Evolutionary conservation across 1,140 invertebrate species (phyloP).

Genomic region (Bombus turneri): DNA sequence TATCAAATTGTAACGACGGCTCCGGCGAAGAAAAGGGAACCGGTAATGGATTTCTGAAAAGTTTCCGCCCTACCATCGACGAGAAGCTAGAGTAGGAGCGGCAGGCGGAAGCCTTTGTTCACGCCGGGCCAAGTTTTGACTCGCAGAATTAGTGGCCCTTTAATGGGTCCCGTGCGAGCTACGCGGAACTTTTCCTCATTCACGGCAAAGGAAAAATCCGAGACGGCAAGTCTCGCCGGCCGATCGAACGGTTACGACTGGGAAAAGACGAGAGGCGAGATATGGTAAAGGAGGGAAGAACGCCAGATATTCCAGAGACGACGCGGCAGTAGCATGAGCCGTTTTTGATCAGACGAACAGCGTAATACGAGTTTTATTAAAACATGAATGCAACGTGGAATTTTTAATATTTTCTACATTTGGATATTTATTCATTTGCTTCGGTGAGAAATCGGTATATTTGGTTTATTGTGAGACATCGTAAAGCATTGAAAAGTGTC

Average conservation of each 20-base stretch:
- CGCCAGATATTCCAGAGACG: not conserved
- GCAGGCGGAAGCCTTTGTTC: slow-evolving; percentile 45
- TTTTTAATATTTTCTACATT: not conserved
- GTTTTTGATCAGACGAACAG: slow-evolving; percentile 4
- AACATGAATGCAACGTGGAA: not conserved
- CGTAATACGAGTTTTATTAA: not conserved
- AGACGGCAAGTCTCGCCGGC: slow-evolving; percentile 32
- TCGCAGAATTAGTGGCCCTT: slow-evolving; percentile 70
- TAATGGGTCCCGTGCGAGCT: slow-evolving; percentile 62
- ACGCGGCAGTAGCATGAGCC: not conserved
- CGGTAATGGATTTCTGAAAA: slow-evolving; percentile 74
- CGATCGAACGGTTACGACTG: slow-evolving; percentile 31
- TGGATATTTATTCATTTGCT: not conserved
- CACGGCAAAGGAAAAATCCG: slow-evolving; percentile 44
- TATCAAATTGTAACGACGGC: slow-evolving; percentile 45
- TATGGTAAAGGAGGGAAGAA: not conserved
- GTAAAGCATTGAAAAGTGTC: no score
- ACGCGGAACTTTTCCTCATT: slow-evolving; percentile 52
- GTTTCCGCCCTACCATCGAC: slow-evolving; percentile 54
- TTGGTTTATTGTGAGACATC: not conserved
- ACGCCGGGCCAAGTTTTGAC: slow-evolving; percentile 66
- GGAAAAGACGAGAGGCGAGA: not conserved
- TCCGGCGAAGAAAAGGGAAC: slow-evolving; percentile 37
- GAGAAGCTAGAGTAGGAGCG: not conserved
- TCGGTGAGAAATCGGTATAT: not conserved